Evolutionary conservation across 2,888 invertebrate genomes (phyloP).

Genomic region (Lasioglossum malachurum): DNA sequence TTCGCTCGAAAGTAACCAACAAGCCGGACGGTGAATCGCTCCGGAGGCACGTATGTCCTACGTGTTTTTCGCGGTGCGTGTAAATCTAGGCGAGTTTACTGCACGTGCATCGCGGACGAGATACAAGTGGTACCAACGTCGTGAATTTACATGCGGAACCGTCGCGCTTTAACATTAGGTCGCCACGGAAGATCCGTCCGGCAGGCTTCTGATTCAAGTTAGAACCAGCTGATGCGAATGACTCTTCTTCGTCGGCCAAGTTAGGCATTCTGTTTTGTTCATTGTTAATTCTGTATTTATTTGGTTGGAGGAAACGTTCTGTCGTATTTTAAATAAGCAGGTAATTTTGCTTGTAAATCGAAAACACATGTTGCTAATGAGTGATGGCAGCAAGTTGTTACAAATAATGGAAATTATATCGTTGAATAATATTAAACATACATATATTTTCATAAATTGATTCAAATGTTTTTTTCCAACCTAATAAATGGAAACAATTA

Average conservation of each 20-base stretch:
- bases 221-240: neutral
- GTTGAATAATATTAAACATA: too few relatives aligned
- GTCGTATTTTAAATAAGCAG: too few relatives aligned
- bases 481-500: too few relatives aligned
- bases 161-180: slow-evolving; percentile 36
- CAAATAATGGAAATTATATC: too few relatives aligned
- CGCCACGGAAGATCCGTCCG: neutral
- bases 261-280: neutral
- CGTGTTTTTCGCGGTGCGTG: slow-evolving; percentile 51
- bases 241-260: neutral
- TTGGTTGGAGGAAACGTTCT: too few relatives aligned
- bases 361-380: too few relatives aligned
- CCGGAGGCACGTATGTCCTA: slow-evolving; percentile 39
- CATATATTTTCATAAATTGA: too few relatives aligned
- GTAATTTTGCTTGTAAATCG: too few relatives aligned
- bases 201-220: neutral
- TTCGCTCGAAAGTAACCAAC: slow-evolving; percentile 43
- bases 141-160: slow-evolving; percentile 43
- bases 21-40: slow-evolving; percentile 12
- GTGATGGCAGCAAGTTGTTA: too few relatives aligned
- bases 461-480: too few relatives aligned
- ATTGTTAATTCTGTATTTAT: too few relatives aligned
- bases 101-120: slow-evolving; percentile 41
- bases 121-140: slow-evolving; percentile 5
- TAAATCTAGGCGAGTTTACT: slow-evolving; percentile 49